Conservation (phyloP, 2,888 invertebrate genomes). For the Helicoverpa assulta region DNA sequence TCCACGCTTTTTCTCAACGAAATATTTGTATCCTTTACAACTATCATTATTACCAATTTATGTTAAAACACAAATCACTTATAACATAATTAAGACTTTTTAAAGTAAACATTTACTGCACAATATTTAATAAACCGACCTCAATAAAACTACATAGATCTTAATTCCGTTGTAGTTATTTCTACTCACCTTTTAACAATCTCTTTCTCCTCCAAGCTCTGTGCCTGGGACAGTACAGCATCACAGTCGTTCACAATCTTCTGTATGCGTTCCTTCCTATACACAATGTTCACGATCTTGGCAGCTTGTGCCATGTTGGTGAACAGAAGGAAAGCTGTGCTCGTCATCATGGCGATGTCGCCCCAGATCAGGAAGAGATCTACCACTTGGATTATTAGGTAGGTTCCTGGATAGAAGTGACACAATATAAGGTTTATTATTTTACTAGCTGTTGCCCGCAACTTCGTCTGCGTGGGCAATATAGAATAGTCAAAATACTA, state of each 20-base stretch:
- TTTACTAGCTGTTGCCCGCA: too few relatives aligned
- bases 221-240: slow-evolving; percentile 64
- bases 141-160: too few relatives aligned
- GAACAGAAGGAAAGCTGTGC: slow-evolving; percentile 83
- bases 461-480: too few relatives aligned
- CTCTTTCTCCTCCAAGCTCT: slow-evolving; percentile 64
- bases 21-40: not conserved
- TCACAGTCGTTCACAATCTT: slow-evolving; percentile 73
- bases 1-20: not conserved
- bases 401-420: slow-evolving; percentile 72
- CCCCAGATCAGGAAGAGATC: slow-evolving; percentile 87
- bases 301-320: slow-evolving; percentile 84
- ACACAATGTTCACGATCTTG: slow-evolving; percentile 80
- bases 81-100: too few relatives aligned
- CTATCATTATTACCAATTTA: too few relatives aligned
- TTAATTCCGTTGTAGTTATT: too few relatives aligned
- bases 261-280: slow-evolving; percentile 69
- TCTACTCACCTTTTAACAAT: slow-evolving; percentile 77
- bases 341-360: slow-evolving; percentile 84
- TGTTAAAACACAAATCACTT: too few relatives aligned
- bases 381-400: slow-evolving; percentile 84
- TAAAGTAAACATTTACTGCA: too few relatives aligned
- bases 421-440: too few relatives aligned
- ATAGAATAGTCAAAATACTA: too few relatives aligned
- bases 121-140: too few relatives aligned